A percentile compares a stretch with the other conserved stretches of the same genome.
Conservation (phyloP, 2,888 invertebrate genomes). For the Homarus gammarus region DNA sequence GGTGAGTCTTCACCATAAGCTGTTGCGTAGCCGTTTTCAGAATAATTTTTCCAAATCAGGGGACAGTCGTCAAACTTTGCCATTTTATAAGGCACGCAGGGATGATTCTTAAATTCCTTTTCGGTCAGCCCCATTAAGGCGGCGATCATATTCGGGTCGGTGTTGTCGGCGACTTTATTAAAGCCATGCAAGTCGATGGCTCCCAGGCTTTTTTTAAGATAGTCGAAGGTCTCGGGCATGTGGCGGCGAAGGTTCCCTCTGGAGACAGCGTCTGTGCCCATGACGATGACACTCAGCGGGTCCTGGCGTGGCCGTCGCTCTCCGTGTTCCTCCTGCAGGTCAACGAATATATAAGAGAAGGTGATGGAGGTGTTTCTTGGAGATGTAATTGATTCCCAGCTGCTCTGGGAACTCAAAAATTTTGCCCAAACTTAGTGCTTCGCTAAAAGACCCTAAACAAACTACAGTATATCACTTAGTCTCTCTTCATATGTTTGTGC, state of each 20-base stretch:
- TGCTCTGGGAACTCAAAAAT: background rate
- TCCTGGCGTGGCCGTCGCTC: background rate
- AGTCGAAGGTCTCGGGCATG: conserved; percentile 43
- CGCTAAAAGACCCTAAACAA: background rate
- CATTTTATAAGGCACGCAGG: conserved; percentile 82
- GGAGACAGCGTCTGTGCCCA: conserved; percentile 42
- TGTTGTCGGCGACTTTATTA: conserved; percentile 93
- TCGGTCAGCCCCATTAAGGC: conserved; percentile 87
- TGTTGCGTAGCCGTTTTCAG: conserved; percentile 86
- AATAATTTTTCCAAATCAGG: conserved; percentile 91
- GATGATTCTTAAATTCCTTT: conserved; percentile 84
- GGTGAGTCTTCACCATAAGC: conserved; percentile 91
- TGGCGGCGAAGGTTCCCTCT: conserved; percentile 31
- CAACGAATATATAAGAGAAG: background rate
- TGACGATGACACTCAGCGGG: conserved; percentile 20
- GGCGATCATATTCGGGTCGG: conserved; percentile 93
- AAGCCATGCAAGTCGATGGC: conserved; percentile 76
- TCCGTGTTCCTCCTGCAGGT: background rate
- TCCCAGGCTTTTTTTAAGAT: background rate
- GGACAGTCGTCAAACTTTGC: conserved; percentile 88
- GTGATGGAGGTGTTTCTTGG: background rate
- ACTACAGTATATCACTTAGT: too few species aligned
- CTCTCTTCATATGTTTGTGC: too few species aligned
- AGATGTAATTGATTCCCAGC: background rate
- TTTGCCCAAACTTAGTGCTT: background rate